phyloP scores from a whole-genome alignment of 1,140 invertebrate genomes.

The Popillia japonica region DNA sequence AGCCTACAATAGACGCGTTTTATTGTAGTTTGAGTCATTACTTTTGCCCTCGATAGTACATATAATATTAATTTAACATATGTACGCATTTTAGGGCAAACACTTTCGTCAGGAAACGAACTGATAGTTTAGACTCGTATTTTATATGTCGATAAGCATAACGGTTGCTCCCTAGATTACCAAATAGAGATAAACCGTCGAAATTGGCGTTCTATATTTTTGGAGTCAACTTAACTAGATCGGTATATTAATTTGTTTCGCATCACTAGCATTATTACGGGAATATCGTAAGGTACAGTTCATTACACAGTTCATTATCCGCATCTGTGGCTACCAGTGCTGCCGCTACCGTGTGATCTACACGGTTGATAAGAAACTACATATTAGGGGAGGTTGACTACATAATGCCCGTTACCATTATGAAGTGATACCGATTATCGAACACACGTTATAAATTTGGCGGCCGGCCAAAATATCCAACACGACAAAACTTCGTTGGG shows the following conservation, averaged over 20 bases:
- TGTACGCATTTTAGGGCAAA: neutral
- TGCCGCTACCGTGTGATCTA: neutral
- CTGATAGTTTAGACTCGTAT: too few relatives aligned
- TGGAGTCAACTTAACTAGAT: neutral
- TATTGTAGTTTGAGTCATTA: too few relatives aligned
- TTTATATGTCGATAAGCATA: too few relatives aligned
- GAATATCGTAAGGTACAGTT: slow-evolving; percentile 20
- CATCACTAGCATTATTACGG: neutral
- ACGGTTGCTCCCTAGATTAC: too few relatives aligned
- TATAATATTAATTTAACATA: neutral
- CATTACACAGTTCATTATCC: neutral
- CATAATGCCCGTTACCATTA: neutral
- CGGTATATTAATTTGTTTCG: slow-evolving; percentile 19
- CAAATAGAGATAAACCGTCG: too few relatives aligned
- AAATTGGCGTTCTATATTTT: too few relatives aligned
- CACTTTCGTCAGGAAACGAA: too few relatives aligned
- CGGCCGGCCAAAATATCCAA: neutral
- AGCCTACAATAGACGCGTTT: too few relatives aligned
- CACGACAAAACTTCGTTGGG: neutral
- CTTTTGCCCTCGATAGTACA: too few relatives aligned
- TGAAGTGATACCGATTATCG: slow-evolving; percentile 20
- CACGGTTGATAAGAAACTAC: slow-evolving; percentile 3
- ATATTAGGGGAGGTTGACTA: neutral
- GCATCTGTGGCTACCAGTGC: neutral
- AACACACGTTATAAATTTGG: slow-evolving; percentile 11